Conservation (phyloP, 2,888 invertebrate species). For the Phalera bucephala region DNA sequence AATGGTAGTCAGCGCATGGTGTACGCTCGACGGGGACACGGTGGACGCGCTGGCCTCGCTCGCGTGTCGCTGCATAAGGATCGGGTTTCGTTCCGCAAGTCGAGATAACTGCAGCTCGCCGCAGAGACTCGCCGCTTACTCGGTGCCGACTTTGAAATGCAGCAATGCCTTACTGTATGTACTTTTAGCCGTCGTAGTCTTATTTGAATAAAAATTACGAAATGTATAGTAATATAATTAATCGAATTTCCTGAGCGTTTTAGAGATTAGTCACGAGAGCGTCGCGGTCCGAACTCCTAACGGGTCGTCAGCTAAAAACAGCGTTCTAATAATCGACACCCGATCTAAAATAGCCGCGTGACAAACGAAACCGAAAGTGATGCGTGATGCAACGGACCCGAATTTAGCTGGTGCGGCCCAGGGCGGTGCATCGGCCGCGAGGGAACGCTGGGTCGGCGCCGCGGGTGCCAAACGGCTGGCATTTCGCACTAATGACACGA, state of each 20-base stretch:
- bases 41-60: slow-evolving; percentile 61
- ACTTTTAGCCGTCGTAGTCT: slow-evolving; percentile 54
- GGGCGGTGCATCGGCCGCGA: slow-evolving; percentile 73
- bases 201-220: slow-evolving; percentile 69
- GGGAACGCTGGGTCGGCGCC: slow-evolving; percentile 58
- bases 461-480: slow-evolving; percentile 76
- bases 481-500: slow-evolving; percentile 82
- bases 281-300: slow-evolving; percentile 43
- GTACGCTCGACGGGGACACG: slow-evolving; percentile 26
- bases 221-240: slow-evolving; percentile 60
- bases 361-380: slow-evolving; percentile 81
- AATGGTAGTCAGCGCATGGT: slow-evolving; percentile 25
- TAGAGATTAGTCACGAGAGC: slow-evolving; percentile 57
- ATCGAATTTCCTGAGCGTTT: slow-evolving; percentile 53
- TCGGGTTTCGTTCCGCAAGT: slow-evolving; percentile 80
- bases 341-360: slow-evolving; percentile 77
- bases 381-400: slow-evolving; percentile 79
- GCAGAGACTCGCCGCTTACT: slow-evolving; percentile 55
- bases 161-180: slow-evolving; percentile 59
- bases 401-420: slow-evolving; percentile 72
- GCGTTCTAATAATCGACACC: slow-evolving; percentile 80
- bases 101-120: slow-evolving; percentile 66
- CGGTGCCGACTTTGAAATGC: slow-evolving; percentile 61
- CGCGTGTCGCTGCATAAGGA: slow-evolving; percentile 65
- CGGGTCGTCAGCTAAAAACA: slow-evolving; percentile 66